Evolutionary conservation across 2,797 vertebrate genomes (phyloP), one percentile per base, ranked within the genome.

Genomic region (Siniperca obscura): DNA sequence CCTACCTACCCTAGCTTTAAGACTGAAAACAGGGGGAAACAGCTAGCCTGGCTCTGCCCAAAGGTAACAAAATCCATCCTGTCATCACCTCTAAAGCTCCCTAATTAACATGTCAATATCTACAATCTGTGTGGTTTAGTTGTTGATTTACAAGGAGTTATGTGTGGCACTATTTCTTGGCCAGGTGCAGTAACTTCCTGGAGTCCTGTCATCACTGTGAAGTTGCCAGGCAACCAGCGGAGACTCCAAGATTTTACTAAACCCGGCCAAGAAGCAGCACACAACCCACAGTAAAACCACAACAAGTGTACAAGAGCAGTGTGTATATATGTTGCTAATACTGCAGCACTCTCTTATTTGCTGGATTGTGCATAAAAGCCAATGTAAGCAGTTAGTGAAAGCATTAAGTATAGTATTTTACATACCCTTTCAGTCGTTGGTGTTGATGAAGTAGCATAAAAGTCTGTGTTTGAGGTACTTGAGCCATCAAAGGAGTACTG

Each of bases 371-470:
- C 11, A 19, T 14, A 40, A 22, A 60, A 74, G 2, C 1, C 22
- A 7, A 50, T 9, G 0, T 1, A 34, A 1, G 44, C 25, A n/a
- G 13, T 9, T 11, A 12, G 27, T 67, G 4, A 59, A 68, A 27
- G 19, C 19, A 34, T 12, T 7, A 9, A 59, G 59, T 40, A 11
- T 38, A 0, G 1, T 40, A n/a, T 30, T 62, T 56, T 61, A 84
- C 68, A 0, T 81, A 86, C 82, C 74, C 7, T 48, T 74, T 36
- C 34, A 22, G 38, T 70, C 19, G 21, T 65, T 46, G 42, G 19
- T 38, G 59, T 70, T 25, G 82, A 84, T 65, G 80, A 42, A 19
- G 38, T 21, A 22, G 12, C 55, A 70, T 30, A 2, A 0, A 14
- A 12, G 9, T 71, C 42, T 46, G 48, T 34, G 5, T 52, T 19